A percentile compares a stretch with the other conserved stretches of the same genome.
Conservation (phyloP, 2,113 vertebrate genomes). For the Archilochus colubris region DNA sequence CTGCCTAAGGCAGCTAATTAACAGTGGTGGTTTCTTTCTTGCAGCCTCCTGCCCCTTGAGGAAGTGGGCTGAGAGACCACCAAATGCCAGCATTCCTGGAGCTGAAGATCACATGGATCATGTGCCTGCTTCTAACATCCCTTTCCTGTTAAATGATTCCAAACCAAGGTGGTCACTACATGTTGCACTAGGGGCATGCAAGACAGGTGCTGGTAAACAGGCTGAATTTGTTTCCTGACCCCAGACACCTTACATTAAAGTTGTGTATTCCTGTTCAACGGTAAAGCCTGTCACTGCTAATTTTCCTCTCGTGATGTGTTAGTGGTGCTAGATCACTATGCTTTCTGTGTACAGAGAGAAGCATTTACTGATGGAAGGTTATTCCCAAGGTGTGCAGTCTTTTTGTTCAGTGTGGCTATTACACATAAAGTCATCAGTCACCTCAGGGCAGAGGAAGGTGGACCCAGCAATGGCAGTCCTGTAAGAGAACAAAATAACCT, state of each 20-base stretch:
- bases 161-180: rapidly evolving
- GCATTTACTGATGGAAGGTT: background rate
- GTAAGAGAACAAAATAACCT: background rate
- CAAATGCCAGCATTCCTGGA: background rate
- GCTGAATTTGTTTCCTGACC: background rate
- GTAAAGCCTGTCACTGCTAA: background rate
- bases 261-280: rapidly evolving
- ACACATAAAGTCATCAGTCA: background rate
- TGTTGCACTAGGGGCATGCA: background rate
- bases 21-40: rapidly evolving
- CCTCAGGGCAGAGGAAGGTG: background rate
- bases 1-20: background rate
- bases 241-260: rapidly evolving
- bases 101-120: rapidly evolving
- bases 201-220: background rate
- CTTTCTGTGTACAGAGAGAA: background rate
- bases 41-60: background rate
- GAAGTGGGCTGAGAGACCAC: constrained; percentile 43
- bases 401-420: background rate
- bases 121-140: background rate
- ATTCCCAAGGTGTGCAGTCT: background rate
- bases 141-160: background rate
- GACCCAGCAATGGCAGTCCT: background rate
- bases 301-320: background rate
- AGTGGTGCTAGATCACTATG: background rate